Conservation (phyloP, 2,797 vertebrate genomes). For the Rhinichthys osculus region DNA sequence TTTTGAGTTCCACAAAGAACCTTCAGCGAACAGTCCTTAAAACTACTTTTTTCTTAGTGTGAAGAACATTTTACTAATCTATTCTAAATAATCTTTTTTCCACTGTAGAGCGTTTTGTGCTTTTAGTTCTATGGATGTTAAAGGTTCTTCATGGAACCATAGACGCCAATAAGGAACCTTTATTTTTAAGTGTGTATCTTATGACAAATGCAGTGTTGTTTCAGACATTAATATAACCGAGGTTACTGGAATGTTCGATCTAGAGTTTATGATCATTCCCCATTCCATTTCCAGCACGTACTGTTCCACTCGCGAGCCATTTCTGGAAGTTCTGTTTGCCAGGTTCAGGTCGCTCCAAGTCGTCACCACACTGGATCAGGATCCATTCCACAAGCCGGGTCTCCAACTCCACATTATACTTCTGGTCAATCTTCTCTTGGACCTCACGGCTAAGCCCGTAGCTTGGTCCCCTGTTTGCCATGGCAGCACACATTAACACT, state of each 20-base stretch:
- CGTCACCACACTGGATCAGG: constrained; percentile 82
- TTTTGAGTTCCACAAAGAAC: not conserved
- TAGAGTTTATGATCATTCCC: not conserved
- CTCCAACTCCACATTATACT: constrained; percentile 85
- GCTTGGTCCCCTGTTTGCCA: constrained; percentile 88
- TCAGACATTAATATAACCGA: not conserved
- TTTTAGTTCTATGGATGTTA: not conserved
- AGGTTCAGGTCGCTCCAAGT: constrained; percentile 80
- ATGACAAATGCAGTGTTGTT: not conserved
- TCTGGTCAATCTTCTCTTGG: constrained; percentile 89
- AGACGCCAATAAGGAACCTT: not conserved
- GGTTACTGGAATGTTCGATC: not conserved
- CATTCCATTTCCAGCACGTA: constrained; percentile 51
- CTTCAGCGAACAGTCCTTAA: not conserved
- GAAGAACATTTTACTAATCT: not conserved
- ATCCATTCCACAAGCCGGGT: constrained; percentile 85
- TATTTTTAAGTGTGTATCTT: not conserved
- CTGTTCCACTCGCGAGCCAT: constrained; percentile 86
- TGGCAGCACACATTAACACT: constrained; percentile 61
- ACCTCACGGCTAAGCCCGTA: constrained; percentile 88
- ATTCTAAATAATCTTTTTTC: not conserved
- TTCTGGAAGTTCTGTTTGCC: constrained; percentile 85
- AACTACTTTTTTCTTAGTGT: not conserved
- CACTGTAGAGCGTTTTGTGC: not conserved
- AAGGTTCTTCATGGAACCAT: not conserved